A percentile compares a stretch with the other conserved stretches of the same genome.
These are phyloP conservation scores for Puma concolor DNA, from an alignment of 2,113 vertebrate species.

Conservation along the genomic window DNA sequence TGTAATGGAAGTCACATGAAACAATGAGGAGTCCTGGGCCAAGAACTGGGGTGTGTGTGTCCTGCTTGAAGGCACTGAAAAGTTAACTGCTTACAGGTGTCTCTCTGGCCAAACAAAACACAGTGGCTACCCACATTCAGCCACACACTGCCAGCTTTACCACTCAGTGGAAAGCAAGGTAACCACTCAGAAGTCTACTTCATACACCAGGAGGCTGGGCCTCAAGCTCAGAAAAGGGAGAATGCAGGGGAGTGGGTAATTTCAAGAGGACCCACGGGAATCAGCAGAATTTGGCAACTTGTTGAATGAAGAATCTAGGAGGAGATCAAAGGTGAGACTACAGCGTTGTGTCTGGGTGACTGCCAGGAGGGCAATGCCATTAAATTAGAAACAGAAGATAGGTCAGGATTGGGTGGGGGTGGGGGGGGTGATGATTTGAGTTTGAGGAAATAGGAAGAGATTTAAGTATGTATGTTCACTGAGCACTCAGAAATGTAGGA, in stretches of 20 bases:
- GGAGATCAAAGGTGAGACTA: not conserved
- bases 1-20: not conserved
- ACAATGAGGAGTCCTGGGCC: not conserved
- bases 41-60: not conserved
- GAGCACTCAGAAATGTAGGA: not conserved
- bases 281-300: not conserved
- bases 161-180: not conserved
- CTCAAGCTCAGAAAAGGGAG: not conserved
- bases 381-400: not conserved
- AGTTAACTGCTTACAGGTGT: not conserved
- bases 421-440: not conserved
- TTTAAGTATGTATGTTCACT: not conserved
- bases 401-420: not conserved
- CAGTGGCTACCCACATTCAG: no score
- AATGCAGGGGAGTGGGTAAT: not conserved
- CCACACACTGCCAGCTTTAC: not conserved
- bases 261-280: not conserved
- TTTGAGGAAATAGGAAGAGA: not conserved
- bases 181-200: not conserved
- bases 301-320: not conserved
- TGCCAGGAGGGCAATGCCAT: not conserved
- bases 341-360: not conserved
- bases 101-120: not conserved
- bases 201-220: not conserved
- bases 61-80: not conserved